A percentile compares a stretch with the other conserved stretches of the same genome.
phyloP scores from a whole-genome alignment of 2,113 vertebrate species.

The Hydropotes inermis region DNA sequence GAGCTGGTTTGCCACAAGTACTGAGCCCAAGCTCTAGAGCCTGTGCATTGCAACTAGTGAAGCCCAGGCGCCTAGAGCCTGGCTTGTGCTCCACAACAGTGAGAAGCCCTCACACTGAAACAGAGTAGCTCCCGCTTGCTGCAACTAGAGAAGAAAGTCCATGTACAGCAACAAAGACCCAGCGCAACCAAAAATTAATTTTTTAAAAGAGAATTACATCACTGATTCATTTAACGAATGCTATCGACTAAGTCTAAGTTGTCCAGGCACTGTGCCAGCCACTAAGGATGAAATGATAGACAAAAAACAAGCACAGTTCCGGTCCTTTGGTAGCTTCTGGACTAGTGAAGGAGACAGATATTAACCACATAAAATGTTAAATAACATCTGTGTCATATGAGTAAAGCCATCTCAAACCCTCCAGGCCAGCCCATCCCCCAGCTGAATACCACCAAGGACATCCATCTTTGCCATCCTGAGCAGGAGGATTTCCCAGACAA shows the following conservation, averaged over 20 bases:
- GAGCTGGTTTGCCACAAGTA: background rate
- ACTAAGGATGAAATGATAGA: background rate
- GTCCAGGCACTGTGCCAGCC: background rate
- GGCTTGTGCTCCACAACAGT: background rate
- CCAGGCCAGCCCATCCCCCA: background rate
- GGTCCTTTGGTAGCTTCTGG: background rate
- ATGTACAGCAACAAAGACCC: background rate
- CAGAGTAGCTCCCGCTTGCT: background rate
- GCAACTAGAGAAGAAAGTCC: background rate
- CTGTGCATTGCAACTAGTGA: background rate
- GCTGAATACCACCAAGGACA: background rate
- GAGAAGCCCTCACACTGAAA: background rate
- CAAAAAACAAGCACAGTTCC: background rate
- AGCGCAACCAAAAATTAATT: background rate
- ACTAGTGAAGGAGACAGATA: background rate
- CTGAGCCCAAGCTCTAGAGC: too few species aligned
- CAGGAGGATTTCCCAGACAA: background rate
- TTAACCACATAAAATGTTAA: background rate
- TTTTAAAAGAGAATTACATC: background rate
- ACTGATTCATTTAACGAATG: background rate
- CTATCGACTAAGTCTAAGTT: background rate
- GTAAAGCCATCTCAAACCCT: background rate
- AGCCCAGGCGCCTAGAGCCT: background rate
- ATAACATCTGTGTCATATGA: background rate
- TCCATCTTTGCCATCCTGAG: background rate